Evolutionary conservation across 2,113 vertebrate species (phyloP).

Genomic region (Esox niger): DNA sequence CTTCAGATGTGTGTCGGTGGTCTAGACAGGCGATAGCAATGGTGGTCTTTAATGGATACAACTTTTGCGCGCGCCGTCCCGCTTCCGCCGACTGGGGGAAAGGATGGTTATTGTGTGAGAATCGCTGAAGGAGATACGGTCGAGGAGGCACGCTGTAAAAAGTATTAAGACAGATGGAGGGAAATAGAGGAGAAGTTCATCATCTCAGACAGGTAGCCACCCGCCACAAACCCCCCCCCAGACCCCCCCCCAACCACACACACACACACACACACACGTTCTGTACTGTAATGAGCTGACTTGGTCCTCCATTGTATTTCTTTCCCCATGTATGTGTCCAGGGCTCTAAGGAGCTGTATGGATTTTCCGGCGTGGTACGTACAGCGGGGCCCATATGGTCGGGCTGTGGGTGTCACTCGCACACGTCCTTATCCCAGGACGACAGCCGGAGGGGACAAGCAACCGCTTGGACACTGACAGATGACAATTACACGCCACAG

Average conservation of each 20-base stretch:
- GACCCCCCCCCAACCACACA: no score
- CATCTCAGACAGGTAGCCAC: background rate
- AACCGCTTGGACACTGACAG: conserved; percentile 50
- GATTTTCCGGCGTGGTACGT: background rate
- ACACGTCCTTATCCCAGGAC: background rate
- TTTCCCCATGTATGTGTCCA: background rate
- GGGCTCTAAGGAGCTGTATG: background rate
- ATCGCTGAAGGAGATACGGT: background rate
- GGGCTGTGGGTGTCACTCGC: conserved; percentile 52
- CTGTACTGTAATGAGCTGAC: no score
- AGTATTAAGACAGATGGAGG: conserved; percentile 16
- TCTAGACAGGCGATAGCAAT: background rate
- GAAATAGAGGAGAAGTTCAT: background rate
- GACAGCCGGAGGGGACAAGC: conserved; percentile 48
- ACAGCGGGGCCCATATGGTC: conserved; percentile 45
- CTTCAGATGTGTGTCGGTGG: background rate
- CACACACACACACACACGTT: no score
- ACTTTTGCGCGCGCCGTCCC: background rate
- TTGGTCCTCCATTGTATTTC: background rate
- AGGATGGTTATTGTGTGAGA: background rate
- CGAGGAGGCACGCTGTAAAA: background rate
- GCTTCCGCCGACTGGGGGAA: background rate
- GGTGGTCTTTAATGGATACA: background rate
- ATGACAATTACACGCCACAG: conserved; percentile 62
- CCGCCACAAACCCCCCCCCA: no score